These are phyloP conservation scores for Ormyrus nitidulus DNA, from an alignment of 2,888 invertebrate species.

Conservation along the genomic window DNA sequence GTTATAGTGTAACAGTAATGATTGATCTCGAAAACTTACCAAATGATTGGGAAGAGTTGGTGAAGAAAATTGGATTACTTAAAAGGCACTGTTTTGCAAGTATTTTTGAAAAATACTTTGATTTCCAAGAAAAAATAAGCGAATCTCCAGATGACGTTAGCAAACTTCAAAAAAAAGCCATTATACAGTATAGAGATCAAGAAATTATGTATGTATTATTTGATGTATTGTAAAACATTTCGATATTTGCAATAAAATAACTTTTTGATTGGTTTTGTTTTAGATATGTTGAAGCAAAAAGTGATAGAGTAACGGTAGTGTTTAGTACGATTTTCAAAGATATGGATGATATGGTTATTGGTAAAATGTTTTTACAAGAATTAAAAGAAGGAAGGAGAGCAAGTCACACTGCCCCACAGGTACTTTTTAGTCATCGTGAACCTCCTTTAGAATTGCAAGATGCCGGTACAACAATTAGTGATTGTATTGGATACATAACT, in stretches of 20 bases:
- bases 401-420: constrained; percentile 94
- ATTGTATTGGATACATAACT: constrained; percentile 99
- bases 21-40: constrained; percentile 96
- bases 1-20: constrained; percentile 95
- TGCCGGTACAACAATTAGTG: constrained; percentile 94
- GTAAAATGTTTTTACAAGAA: constrained; percentile 99
- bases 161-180: constrained; percentile 93
- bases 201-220: constrained; percentile 91
- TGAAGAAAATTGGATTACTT: constrained; percentile 93
- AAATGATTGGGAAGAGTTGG: constrained; percentile 90
- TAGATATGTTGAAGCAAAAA: constrained; percentile 98
- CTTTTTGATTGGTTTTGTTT: constrained; percentile 58
- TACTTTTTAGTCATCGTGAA: constrained; percentile 94
- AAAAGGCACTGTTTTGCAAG: constrained; percentile 99
- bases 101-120: constrained; percentile 99
- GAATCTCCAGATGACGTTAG: constrained; percentile 93
- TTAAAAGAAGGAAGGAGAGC: constrained; percentile 98
- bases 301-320: constrained; percentile 98
- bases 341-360: constrained; percentile 98
- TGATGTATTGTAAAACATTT: constrained; percentile 9
- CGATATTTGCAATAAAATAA: constrained; percentile 15
- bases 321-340: constrained; percentile 99
- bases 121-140: constrained; percentile 98
- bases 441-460: constrained; percentile 96
- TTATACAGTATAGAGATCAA: constrained; percentile 98